Evolutionary conservation across 2,113 vertebrate species (phyloP).

Genomic region (Xenopus borealis): DNA sequence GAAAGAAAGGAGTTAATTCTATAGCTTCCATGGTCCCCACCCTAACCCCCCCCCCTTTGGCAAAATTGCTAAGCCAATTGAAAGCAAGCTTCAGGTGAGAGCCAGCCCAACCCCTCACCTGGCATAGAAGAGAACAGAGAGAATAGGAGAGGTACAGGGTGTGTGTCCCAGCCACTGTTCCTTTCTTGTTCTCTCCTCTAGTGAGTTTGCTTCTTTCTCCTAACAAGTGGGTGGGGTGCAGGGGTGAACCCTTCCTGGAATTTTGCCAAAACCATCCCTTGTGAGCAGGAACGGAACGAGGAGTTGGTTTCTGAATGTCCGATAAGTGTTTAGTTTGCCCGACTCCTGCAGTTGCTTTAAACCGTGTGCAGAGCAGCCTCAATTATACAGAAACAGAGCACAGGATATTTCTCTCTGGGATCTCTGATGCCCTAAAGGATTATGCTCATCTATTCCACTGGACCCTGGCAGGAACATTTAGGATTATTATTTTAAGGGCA

Average conservation of each 20-base stretch:
- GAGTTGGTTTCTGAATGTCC: constrained; percentile 17
- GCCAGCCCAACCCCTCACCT: constrained; percentile 30
- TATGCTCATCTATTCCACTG: constrained; percentile 16
- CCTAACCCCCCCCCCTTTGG: constrained; percentile 21
- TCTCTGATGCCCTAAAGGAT: constrained; percentile 17
- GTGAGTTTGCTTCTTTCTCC: constrained; percentile 21
- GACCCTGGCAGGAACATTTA: constrained; percentile 12
- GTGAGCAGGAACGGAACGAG: not conserved
- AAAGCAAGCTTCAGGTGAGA: constrained; percentile 28
- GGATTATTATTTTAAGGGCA: constrained; percentile 28
- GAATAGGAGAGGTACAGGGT: constrained; percentile 25
- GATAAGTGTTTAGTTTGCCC: constrained; percentile 25
- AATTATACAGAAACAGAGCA: constrained; percentile 15
- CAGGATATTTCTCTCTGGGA: constrained; percentile 12
- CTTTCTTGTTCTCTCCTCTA: constrained; percentile 2
- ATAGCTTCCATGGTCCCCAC: constrained; percentile 26
- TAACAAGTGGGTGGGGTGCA: constrained; percentile 27
- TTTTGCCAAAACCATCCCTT: constrained; percentile 10
- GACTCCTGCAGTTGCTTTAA: constrained; percentile 25
- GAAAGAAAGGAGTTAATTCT: constrained; percentile 33
- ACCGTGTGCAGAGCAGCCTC: not conserved
- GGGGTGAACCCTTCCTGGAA: constrained; percentile 33
- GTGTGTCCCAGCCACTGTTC: constrained; percentile 19
- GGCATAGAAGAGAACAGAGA: constrained; percentile 32
- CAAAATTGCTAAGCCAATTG: constrained; percentile 19